Conservation (phyloP, 2,888 invertebrate species). For the Allacma fusca region DNA sequence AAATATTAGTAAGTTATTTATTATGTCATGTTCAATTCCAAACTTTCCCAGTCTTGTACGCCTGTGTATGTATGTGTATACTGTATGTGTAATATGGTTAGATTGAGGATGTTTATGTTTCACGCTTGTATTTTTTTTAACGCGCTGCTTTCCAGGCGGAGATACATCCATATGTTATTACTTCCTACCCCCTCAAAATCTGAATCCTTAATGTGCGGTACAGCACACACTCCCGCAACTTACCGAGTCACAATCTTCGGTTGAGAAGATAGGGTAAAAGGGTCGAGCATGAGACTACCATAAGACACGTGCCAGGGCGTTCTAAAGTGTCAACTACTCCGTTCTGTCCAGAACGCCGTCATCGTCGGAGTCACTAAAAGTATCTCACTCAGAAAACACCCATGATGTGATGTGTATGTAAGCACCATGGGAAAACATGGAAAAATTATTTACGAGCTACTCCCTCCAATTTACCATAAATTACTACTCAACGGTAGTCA, state of each 20-base stretch:
- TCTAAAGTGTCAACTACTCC: conserved; percentile 41
- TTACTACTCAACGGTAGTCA: too few relatives aligned
- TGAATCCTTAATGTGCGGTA: not conserved
- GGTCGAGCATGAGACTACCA: not conserved
- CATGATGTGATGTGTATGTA: not conserved
- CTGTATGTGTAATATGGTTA: not conserved
- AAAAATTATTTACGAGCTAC: conserved; percentile 3
- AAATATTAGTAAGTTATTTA: conserved; percentile 33
- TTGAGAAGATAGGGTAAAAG: conserved; percentile 3
- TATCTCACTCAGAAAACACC: not conserved
- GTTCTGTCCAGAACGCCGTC: not conserved
- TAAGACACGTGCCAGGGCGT: conserved; percentile 40
- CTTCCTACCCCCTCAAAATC: not conserved
- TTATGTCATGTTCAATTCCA: conserved; percentile 31
- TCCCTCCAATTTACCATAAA: not conserved
- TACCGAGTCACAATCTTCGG: not conserved
- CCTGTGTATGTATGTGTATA: not conserved
- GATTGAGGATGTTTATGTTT: not conserved
- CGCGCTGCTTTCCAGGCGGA: too few relatives aligned
- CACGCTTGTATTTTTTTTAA: not conserved
- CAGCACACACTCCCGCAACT: not conserved
- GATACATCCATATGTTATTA: too few relatives aligned
- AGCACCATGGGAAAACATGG: not conserved
- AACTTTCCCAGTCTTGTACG: not conserved
- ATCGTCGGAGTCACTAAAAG: not conserved